Conservation (phyloP, 2,113 vertebrate species). For the Oreochromis aureus region DNA sequence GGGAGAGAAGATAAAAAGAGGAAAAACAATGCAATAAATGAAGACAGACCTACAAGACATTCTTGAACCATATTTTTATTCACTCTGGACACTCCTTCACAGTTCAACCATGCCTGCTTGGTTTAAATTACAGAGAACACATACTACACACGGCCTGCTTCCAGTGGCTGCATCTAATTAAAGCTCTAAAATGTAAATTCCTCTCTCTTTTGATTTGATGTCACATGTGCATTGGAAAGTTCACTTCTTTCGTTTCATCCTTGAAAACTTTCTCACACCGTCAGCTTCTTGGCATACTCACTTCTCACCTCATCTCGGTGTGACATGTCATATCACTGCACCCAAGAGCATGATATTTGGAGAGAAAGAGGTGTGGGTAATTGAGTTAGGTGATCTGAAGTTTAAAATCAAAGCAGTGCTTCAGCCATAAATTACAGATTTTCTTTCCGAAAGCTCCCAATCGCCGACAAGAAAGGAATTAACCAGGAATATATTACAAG, state of each 20-base stretch:
- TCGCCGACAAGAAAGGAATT: neutral
- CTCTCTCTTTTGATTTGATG: neutral
- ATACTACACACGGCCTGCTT: neutral
- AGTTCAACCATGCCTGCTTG: neutral
- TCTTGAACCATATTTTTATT: neutral
- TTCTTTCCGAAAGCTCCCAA: neutral
- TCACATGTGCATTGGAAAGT: neutral
- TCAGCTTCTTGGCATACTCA: neutral
- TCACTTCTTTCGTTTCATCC: neutral
- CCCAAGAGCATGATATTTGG: neutral
- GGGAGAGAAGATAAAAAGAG: neutral
- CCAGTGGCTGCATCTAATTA: neutral
- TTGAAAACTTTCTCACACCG: neutral
- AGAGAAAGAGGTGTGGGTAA: neutral
- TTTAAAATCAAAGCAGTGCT: neutral
- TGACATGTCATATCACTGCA: neutral
- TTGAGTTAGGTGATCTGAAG: neutral
- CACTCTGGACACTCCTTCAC: neutral
- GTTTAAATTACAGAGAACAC: neutral
- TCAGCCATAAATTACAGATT: neutral
- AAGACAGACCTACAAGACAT: neutral
- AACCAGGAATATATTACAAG: neutral
- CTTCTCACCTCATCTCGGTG: neutral
- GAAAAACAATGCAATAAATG: neutral
- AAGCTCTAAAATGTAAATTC: neutral